phyloP scores from a whole-genome alignment of 1,140 invertebrate genomes.

The Acromyrmex echinatior region DNA sequence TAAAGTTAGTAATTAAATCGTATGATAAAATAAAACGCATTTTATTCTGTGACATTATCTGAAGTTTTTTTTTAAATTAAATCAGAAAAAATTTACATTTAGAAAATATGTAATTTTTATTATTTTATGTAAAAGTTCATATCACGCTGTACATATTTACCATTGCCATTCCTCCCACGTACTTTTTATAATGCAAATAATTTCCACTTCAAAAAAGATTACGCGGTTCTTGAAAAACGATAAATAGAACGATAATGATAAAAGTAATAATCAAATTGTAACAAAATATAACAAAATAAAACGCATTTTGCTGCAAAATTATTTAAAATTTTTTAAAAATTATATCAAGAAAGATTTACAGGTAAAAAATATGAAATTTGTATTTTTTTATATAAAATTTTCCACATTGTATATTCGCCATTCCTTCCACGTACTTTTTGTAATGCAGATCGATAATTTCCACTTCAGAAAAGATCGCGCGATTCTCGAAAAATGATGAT shows the following conservation, averaged over 20 bases:
- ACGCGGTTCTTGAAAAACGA: conserved; percentile 36
- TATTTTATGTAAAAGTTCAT: background rate
- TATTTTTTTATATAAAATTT: too few species aligned
- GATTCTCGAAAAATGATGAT: conserved; percentile 39
- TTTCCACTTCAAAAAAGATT: conserved; percentile 12
- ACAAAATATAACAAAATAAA: too few species aligned
- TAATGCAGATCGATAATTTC: conserved; percentile 37
- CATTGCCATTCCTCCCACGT: background rate
- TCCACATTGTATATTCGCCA: too few species aligned
- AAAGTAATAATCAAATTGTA: too few species aligned
- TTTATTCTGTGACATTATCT: background rate
- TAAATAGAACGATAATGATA: conserved; percentile 26
- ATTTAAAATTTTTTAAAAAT: too few species aligned
- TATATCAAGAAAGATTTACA: too few species aligned
- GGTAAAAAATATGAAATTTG: too few species aligned
- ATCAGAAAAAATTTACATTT: background rate
- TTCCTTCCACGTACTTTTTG: conserved; percentile 4
- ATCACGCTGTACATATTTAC: background rate
- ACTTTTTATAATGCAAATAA: conserved; percentile 31
- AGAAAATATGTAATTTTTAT: background rate
- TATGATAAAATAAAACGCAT: background rate
- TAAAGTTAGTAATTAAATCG: conserved; percentile 30
- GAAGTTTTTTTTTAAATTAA: background rate
- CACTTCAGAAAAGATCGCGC: conserved; percentile 18
- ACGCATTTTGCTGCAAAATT: too few species aligned